Evolutionary conservation across 2,888 invertebrate genomes (phyloP).

Genomic region (Cabera pusaria): DNA sequence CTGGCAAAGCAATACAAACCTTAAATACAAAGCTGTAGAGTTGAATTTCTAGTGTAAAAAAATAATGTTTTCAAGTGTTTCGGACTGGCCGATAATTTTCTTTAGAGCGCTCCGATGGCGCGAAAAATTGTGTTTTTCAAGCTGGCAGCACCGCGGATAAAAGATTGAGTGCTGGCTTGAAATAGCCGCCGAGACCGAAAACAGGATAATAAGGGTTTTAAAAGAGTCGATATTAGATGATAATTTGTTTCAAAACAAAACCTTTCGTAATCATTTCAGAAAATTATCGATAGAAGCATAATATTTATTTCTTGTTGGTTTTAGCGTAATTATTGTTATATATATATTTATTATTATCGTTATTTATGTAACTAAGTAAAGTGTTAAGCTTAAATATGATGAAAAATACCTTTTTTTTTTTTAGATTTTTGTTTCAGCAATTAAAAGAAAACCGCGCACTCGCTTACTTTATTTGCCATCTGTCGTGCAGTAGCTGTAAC

Average conservation of each 20-base stretch:
- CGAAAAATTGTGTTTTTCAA: conserved; percentile 77
- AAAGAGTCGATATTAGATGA: too few species aligned
- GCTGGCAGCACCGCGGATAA: conserved; percentile 41
- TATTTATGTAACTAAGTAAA: too few species aligned
- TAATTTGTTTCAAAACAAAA: too few species aligned
- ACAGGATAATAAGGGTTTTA: not conserved
- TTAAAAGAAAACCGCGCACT: too few species aligned
- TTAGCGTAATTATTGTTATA: too few species aligned
- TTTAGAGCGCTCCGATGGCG: conserved; percentile 72
- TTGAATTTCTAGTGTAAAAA: conserved; percentile 29
- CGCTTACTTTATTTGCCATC: conserved; percentile 39
- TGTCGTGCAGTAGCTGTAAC: conserved; percentile 28
- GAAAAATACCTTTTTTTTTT: too few species aligned
- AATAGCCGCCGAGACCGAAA: conserved; percentile 1
- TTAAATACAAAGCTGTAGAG: conserved; percentile 28
- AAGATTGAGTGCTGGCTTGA: conserved; percentile 37
- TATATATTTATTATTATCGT: too few species aligned
- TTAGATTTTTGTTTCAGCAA: too few species aligned
- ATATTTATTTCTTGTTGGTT: too few species aligned
- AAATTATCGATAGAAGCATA: too few species aligned
- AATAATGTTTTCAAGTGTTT: conserved; percentile 54
- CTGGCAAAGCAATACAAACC: conserved; percentile 28
- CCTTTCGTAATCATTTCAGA: too few species aligned
- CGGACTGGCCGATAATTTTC: conserved; percentile 69
- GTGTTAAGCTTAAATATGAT: too few species aligned